phyloP scores from a whole-genome alignment of 2,113 vertebrate genomes.

The Coptodon rendalli region DNA sequence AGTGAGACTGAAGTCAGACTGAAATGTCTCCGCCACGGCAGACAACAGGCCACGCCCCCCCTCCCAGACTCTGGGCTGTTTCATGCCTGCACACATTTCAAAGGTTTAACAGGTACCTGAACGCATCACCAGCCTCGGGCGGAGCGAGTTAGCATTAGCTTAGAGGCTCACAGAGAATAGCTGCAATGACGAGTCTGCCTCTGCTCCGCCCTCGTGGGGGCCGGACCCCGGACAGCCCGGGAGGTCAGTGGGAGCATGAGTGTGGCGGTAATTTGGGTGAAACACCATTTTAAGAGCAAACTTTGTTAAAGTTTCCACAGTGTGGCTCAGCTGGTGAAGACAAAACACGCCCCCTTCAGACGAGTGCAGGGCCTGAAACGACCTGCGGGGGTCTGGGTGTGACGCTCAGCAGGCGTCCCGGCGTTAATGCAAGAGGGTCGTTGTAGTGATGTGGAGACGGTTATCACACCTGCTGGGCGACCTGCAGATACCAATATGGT shows the following conservation, averaged over 20 bases:
- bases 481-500: slow-evolving; percentile 34
- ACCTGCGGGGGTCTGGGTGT: not conserved
- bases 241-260: not conserved
- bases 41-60: not conserved
- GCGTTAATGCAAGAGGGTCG: not conserved
- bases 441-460: not conserved
- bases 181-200: not conserved
- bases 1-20: not conserved
- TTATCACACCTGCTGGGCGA: not conserved
- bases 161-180: not conserved
- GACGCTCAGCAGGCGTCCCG: not conserved
- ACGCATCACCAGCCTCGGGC: not conserved
- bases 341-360: not conserved
- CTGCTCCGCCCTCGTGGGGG: not conserved
- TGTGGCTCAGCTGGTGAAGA: not conserved
- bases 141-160: not conserved
- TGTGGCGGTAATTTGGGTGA: not conserved
- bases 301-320: not conserved
- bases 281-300: not conserved
- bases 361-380: not conserved
- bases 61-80: not conserved
- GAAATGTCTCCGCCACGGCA: not conserved
- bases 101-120: not conserved
- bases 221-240: not conserved
- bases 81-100: not conserved